Conservation (phyloP, 2,113 vertebrate species). For the Prunella fulvescens region DNA sequence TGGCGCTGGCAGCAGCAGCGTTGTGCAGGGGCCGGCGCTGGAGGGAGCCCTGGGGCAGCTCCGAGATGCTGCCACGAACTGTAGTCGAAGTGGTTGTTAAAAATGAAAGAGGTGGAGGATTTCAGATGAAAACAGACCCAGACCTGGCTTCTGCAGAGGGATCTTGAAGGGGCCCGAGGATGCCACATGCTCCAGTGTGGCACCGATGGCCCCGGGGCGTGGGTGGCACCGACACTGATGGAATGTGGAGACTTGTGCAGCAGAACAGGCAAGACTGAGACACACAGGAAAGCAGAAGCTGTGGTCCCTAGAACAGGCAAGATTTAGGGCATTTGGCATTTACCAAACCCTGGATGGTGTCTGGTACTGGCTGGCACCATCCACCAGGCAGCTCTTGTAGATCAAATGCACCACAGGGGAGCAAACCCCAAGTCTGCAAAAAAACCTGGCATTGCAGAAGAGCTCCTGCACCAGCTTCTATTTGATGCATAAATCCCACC, state of each 20-base stretch:
- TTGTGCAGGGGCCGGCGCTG: not conserved
- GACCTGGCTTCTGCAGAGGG: not conserved
- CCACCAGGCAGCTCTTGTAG: not conserved
- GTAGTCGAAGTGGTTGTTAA: fast-evolving
- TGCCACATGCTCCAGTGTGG: fast-evolving
- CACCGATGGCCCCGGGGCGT: fast-evolving
- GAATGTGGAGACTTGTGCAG: fast-evolving
- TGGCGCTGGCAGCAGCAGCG: fast-evolving
- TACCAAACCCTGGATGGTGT: not conserved
- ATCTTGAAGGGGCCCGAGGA: not conserved
- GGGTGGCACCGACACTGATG: fast-evolving
- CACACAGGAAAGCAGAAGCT: not conserved
- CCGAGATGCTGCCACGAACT: fast-evolving
- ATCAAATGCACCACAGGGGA: not conserved
- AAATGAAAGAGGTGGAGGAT: not conserved
- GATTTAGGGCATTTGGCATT: not conserved
- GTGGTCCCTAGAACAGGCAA: not conserved
- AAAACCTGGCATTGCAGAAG: not conserved
- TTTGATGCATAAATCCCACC: not conserved
- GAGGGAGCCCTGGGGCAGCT: not conserved
- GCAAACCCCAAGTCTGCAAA: not conserved
- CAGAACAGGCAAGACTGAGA: not conserved
- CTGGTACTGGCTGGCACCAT: fast-evolving
- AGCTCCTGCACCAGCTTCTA: not conserved
- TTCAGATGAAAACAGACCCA: not conserved